Conservation (phyloP, 2,888 invertebrate genomes). For the Nudaria mundana region DNA sequence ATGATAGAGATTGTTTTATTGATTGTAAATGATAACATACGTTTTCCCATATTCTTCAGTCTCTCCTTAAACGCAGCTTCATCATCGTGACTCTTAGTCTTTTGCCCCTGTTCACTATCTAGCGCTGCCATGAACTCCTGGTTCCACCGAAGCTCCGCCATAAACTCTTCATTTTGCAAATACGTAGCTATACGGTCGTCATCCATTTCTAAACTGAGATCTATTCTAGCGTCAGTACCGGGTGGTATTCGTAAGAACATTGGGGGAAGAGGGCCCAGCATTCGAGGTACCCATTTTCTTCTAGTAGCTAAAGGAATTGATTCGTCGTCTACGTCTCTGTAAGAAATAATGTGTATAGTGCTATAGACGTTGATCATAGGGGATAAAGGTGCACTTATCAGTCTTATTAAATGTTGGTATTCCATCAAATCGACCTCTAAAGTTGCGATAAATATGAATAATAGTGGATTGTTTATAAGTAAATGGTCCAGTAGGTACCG, state of each 20-base stretch:
- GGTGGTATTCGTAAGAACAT: slow-evolving; percentile 87
- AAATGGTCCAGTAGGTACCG: too few relatives aligned
- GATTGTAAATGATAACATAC: slow-evolving; percentile 54
- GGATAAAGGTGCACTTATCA: too few relatives aligned
- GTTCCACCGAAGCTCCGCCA: slow-evolving; percentile 92
- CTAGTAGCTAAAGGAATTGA: slow-evolving; percentile 66
- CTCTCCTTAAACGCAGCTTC: slow-evolving; percentile 89
- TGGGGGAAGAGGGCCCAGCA: slow-evolving; percentile 89
- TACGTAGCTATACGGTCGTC: slow-evolving; percentile 93
- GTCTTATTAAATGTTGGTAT: too few relatives aligned
- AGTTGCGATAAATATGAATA: too few relatives aligned
- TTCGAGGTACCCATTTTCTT: slow-evolving; percentile 88
- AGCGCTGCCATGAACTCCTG: slow-evolving; percentile 93
- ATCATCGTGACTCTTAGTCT: slow-evolving; percentile 78
- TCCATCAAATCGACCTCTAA: too few relatives aligned
- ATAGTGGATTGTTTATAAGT: too few relatives aligned
- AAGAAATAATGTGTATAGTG: slow-evolving; percentile 32
- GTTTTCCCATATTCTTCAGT: slow-evolving; percentile 90
- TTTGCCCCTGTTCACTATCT: slow-evolving; percentile 85
- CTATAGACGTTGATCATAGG: neutral
- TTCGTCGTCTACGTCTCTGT: slow-evolving; percentile 68
- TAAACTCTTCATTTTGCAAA: slow-evolving; percentile 94
- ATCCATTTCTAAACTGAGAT: slow-evolving; percentile 84
- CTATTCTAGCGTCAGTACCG: slow-evolving; percentile 70
- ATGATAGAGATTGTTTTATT: neutral